Percentiles rank a stretch among this genome's conserved stretches.
Evolutionary conservation across 2,888 invertebrate genomes (phyloP).

Genomic region (Clepsis dumicolana): DNA sequence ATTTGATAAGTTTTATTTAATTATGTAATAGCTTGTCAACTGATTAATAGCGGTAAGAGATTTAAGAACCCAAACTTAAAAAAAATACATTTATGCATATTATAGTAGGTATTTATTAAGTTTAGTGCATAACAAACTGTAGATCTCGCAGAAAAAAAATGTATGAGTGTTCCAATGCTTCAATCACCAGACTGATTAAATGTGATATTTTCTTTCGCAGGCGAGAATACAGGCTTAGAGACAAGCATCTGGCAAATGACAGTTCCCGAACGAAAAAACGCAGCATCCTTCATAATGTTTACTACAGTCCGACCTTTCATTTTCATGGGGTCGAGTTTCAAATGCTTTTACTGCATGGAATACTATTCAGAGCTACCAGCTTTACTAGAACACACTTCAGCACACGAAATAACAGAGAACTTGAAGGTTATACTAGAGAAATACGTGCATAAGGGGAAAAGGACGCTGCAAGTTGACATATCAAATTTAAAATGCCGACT

Average conservation of each 20-base stretch:
- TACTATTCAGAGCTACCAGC: slow-evolving; percentile 56
- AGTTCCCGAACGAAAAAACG: slow-evolving; percentile 62
- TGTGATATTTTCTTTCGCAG: slow-evolving; percentile 50
- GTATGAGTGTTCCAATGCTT: neutral
- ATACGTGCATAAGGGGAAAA: slow-evolving; percentile 60
- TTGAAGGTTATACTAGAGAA: slow-evolving; percentile 53
- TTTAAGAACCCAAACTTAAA: neutral
- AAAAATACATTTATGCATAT: neutral
- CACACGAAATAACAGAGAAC: slow-evolving; percentile 52
- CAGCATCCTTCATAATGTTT: slow-evolving; percentile 60
- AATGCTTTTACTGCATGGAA: slow-evolving; percentile 66
- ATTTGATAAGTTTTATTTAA: neutral
- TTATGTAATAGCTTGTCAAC: neutral
- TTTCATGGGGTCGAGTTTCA: slow-evolving; percentile 66
- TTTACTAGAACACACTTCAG: slow-evolving; percentile 59
- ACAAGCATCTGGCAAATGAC: slow-evolving; percentile 71
- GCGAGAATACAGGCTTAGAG: slow-evolving; percentile 42
- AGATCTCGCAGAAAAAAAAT: neutral
- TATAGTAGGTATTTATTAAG: neutral
- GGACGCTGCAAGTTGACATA: slow-evolving; percentile 64
- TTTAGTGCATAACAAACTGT: neutral
- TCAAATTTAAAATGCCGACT: slow-evolving; percentile 61
- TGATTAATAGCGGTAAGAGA: slow-evolving; percentile 1
- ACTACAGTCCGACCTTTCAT: slow-evolving; percentile 68
- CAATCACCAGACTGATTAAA: slow-evolving; percentile 16